Percentiles rank a stretch among this genome's conserved stretches.
Evolutionary conservation across 2,888 invertebrate species (phyloP).

Genomic region (Troilus luridus): DNA sequence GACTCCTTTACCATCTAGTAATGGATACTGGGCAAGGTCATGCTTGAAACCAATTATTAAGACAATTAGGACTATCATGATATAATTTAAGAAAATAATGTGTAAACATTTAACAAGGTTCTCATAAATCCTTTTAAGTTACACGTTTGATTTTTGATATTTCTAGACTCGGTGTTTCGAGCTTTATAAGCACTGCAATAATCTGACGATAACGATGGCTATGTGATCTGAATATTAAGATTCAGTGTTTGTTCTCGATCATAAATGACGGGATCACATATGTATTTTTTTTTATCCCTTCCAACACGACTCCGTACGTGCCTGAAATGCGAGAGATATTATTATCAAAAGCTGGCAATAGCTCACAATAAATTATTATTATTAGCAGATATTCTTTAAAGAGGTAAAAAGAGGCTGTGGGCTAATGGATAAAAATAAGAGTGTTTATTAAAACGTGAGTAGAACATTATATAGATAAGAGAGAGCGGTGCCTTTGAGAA

Average conservation of each 20-base stretch:
- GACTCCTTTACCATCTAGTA: too few species aligned
- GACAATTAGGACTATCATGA: too few species aligned
- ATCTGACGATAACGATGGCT: too few species aligned
- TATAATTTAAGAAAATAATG: too few species aligned
- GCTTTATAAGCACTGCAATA: too few species aligned
- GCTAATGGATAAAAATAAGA: constrained; percentile 56
- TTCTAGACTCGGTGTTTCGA: too few species aligned
- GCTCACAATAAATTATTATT: constrained; percentile 43
- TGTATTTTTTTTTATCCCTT: background rate
- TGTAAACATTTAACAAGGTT: too few species aligned
- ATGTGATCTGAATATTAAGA: background rate
- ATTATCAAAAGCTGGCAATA: constrained; percentile 16
- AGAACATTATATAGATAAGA: constrained; percentile 45
- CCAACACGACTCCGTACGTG: background rate
- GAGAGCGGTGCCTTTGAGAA: constrained; percentile 38
- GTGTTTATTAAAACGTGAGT: constrained; percentile 55
- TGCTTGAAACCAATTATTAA: too few species aligned
- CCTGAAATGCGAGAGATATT: constrained; percentile 29
- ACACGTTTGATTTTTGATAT: too few species aligned
- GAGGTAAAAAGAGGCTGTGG: constrained; percentile 15
- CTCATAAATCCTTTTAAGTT: too few species aligned
- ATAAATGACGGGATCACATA: background rate
- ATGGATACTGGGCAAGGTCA: too few species aligned
- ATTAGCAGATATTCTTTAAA: constrained; percentile 42
- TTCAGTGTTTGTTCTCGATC: background rate